Conservation (phyloP, 2,797 vertebrate genomes). For the Salmo trutta region DNA sequence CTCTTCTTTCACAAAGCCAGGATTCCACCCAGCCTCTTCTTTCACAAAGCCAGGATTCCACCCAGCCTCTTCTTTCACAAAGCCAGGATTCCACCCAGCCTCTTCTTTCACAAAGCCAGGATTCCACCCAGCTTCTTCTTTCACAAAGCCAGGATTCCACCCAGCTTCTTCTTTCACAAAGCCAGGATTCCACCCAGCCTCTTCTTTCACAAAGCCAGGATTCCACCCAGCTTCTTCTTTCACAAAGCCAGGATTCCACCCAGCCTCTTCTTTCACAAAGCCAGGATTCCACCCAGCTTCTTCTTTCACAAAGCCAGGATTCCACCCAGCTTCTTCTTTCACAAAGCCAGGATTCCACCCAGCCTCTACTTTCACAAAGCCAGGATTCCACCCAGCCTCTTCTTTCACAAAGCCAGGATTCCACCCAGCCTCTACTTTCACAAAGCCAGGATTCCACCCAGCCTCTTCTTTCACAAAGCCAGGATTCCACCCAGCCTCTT, state of each 20-base stretch:
- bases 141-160: not conserved
- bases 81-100: not conserved
- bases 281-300: not conserved
- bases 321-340: not conserved
- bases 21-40: too few relatives aligned
- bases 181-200: not conserved
- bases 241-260: not conserved
- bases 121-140: not conserved
- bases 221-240: not conserved
- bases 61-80: not conserved
- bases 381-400: not conserved
- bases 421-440: too few relatives aligned
- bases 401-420: too few relatives aligned
- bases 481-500: too few relatives aligned
- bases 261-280: too few relatives aligned
- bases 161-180: not conserved
- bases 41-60: too few relatives aligned
- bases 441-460: too few relatives aligned
- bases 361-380: not conserved
- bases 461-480: too few relatives aligned
- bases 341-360: too few relatives aligned
- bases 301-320: not conserved
- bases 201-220: too few relatives aligned
- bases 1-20: not conserved
- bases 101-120: not conserved